Conservation (phyloP, 2,797 vertebrate genomes). For the Fratercula arctica region DNA sequence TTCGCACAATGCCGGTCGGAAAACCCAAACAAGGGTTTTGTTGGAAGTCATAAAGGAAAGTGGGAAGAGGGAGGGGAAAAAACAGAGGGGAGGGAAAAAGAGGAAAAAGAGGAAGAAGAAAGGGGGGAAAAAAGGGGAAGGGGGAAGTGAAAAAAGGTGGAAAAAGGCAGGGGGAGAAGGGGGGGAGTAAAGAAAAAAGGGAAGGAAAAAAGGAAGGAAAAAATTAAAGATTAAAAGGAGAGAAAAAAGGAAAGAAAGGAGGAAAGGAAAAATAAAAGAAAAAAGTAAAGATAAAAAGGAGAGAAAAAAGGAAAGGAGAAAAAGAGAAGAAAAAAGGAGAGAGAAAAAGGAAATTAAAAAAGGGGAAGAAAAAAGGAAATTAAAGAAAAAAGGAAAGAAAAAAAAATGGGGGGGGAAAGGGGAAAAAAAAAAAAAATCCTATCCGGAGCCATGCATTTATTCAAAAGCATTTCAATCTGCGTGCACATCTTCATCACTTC, state of each 20-base stretch:
- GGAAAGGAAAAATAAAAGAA: no score
- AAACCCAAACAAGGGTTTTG: not conserved
- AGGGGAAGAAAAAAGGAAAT: fast-evolving
- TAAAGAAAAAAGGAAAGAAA: not conserved
- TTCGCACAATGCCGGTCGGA: not conserved
- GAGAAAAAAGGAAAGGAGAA: no score
- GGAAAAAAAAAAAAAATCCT: not conserved
- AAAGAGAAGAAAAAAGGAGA: fast-evolving
- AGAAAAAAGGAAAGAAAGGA: fast-evolving
- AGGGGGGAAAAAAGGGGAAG: not conserved
- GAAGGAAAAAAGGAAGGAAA: not conserved
- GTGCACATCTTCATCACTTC: constrained; percentile 82
- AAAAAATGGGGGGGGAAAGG: not conserved
- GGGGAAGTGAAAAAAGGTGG: not conserved
- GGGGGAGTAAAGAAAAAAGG: not conserved
- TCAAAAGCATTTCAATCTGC: constrained; percentile 79
- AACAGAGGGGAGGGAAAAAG: not conserved
- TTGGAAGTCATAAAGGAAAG: not conserved
- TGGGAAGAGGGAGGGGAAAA: not conserved
- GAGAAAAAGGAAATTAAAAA: no score
- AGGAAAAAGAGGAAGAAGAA: not conserved
- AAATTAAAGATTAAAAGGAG: not conserved
- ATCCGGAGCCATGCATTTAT: constrained; percentile 74
- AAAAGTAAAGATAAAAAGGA: not conserved
- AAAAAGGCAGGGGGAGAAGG: no score